These are phyloP conservation scores for Fratercula arctica DNA, from an alignment of 2,797 vertebrate genomes.

Conservation along the genomic window DNA sequence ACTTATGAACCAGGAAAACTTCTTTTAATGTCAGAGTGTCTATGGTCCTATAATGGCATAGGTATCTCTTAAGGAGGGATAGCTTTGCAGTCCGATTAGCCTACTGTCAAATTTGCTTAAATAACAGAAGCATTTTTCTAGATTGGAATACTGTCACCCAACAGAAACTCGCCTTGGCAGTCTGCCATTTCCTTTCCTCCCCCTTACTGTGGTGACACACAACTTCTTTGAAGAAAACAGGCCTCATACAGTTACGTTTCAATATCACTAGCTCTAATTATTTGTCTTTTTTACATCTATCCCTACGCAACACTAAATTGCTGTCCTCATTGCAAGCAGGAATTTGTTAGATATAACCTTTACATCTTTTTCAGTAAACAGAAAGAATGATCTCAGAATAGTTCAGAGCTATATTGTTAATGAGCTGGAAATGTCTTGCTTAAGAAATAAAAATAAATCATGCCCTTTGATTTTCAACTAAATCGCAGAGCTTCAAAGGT, in stretches of 20 bases:
- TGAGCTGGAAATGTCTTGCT: background rate
- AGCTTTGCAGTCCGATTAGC: background rate
- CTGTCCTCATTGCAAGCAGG: background rate
- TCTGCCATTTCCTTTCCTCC: background rate
- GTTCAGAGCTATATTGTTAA: background rate
- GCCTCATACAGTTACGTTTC: background rate
- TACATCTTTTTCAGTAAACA: background rate
- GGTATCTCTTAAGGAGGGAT: background rate
- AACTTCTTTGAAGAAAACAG: slow-evolving; percentile 35
- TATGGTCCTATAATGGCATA: background rate
- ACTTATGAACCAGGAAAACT: background rate
- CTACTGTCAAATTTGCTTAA: slow-evolving; percentile 1
- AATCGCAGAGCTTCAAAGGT: background rate
- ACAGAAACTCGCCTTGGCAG: background rate
- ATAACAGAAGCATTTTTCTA: background rate
- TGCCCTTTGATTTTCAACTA: background rate
- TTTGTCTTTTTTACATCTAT: slow-evolving; percentile 5
- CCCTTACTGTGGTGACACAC: background rate
- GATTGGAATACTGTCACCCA: background rate
- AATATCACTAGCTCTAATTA: background rate
- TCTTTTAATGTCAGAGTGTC: background rate
- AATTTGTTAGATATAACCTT: background rate
- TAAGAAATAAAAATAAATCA: background rate
- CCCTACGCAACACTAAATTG: background rate
- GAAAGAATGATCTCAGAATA: background rate